Evolutionary conservation across 2,888 invertebrate species (phyloP).

Genomic region (Stramonita haemastoma): DNA sequence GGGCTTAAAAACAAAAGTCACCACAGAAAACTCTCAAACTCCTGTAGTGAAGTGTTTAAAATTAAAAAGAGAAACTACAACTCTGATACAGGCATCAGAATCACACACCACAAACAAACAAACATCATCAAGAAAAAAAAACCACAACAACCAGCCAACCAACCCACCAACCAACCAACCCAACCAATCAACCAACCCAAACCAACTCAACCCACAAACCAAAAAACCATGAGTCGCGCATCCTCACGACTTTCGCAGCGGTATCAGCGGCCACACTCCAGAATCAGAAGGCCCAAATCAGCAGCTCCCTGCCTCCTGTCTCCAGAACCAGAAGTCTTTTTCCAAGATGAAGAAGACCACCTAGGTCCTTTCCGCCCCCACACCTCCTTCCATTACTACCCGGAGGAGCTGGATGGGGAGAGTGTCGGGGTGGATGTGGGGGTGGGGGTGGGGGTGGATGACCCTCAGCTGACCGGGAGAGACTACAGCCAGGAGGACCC

Average conservation of each 20-base stretch:
- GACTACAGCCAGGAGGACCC: too few species aligned
- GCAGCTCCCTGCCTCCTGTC: background rate
- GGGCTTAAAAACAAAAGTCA: too few species aligned
- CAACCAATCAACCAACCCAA: too few species aligned
- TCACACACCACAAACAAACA: too few species aligned
- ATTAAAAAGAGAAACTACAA: too few species aligned
- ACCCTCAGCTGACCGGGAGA: background rate
- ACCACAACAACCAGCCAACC: too few species aligned
- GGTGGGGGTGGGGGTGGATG: background rate
- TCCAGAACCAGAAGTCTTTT: background rate
- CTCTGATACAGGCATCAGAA: too few species aligned
- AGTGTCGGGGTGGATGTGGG: background rate
- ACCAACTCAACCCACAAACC: too few species aligned
- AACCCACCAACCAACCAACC: too few species aligned
- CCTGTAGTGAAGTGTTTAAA: too few species aligned
- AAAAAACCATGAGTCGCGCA: background rate
- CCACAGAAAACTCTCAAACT: too few species aligned
- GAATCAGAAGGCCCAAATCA: background rate
- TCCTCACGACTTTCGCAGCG: background rate
- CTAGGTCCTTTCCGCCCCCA: background rate
- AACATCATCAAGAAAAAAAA: too few species aligned
- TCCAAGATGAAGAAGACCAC: background rate
- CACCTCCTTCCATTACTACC: slow-evolving; percentile 15
- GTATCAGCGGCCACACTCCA: background rate
- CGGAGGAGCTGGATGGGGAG: background rate